phyloP scores from a whole-genome alignment of 2,888 invertebrate species.

The Orthonevra nobilis region DNA sequence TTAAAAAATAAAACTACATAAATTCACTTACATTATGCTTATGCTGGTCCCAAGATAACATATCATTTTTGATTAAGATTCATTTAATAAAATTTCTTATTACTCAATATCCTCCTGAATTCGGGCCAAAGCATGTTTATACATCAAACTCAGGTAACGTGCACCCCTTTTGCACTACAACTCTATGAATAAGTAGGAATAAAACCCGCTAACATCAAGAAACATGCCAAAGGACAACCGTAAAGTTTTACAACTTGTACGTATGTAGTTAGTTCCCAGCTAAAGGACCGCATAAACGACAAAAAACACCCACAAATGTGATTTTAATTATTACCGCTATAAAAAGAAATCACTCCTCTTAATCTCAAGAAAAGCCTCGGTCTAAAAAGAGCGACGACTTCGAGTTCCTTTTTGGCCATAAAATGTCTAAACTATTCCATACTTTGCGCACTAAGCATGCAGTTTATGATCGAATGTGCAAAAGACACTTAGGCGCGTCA shows the following conservation, averaged over 20 bases:
- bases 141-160: too few species aligned
- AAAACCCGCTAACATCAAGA: conserved; percentile 1
- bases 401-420: conserved; percentile 18
- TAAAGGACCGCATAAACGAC: conserved; percentile 6
- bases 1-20: too few species aligned
- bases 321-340: conserved; percentile 44
- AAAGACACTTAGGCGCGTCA: conserved; percentile 64
- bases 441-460: conserved; percentile 52
- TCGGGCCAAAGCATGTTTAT: too few species aligned
- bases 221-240: conserved; percentile 18
- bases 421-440: conserved; percentile 42
- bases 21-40: too few species aligned
- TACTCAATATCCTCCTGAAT: too few species aligned
- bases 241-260: conserved; percentile 19
- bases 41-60: too few species aligned
- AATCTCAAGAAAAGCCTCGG: conserved; percentile 11
- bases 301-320: conserved; percentile 25
- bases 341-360: conserved; percentile 37
- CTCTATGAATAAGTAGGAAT: conserved; percentile 17
- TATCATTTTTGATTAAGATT: too few species aligned
- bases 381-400: not conserved
- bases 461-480: conserved; percentile 66
- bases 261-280: conserved; percentile 4
- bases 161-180: not conserved
- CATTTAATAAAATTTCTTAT: too few species aligned